These are phyloP conservation scores for Calyptommatus sinebrachiatus DNA, from an alignment of 2,113 vertebrate genomes.

Conservation along the genomic window DNA sequence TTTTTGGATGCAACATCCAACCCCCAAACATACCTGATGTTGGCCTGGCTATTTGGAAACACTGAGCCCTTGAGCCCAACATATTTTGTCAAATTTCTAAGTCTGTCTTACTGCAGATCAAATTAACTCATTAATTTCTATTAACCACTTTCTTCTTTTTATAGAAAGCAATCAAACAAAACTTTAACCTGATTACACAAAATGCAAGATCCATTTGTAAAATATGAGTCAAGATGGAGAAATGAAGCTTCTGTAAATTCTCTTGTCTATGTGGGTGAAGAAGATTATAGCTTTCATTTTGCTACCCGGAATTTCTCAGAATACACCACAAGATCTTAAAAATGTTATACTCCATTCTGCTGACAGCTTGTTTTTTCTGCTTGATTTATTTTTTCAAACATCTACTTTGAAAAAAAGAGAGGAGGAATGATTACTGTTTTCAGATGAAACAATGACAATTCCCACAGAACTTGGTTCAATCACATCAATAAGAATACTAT, in stretches of 20 bases:
- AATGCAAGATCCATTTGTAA: neutral
- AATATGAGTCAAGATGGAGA: neutral
- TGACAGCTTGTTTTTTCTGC: slow-evolving; percentile 55
- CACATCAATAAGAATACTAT: slow-evolving; percentile 48
- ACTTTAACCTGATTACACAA: neutral
- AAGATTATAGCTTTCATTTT: slow-evolving; percentile 18
- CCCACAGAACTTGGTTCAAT: slow-evolving; percentile 36
- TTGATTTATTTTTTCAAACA: slow-evolving; percentile 62
- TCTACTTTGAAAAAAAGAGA: slow-evolving; percentile 28
- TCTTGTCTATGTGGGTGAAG: neutral
- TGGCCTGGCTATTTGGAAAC: too few relatives aligned
- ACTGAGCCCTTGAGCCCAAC: too few relatives aligned
- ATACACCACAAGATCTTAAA: slow-evolving; percentile 9
- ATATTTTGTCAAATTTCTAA: too few relatives aligned
- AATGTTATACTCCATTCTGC: slow-evolving; percentile 53
- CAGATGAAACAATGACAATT: slow-evolving; percentile 56
- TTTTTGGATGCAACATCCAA: too few relatives aligned
- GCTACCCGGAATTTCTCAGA: slow-evolving; percentile 31
- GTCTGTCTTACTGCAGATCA: neutral
- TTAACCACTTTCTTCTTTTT: neutral
- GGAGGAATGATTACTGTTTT: slow-evolving; percentile 51
- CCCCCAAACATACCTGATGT: too few relatives aligned
- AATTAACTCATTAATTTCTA: neutral
- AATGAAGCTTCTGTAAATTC: slow-evolving; percentile 3
- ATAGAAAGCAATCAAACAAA: slow-evolving; percentile 13